phyloP scores from a whole-genome alignment of 2,113 vertebrate species.

The Petaurus breviceps region DNA sequence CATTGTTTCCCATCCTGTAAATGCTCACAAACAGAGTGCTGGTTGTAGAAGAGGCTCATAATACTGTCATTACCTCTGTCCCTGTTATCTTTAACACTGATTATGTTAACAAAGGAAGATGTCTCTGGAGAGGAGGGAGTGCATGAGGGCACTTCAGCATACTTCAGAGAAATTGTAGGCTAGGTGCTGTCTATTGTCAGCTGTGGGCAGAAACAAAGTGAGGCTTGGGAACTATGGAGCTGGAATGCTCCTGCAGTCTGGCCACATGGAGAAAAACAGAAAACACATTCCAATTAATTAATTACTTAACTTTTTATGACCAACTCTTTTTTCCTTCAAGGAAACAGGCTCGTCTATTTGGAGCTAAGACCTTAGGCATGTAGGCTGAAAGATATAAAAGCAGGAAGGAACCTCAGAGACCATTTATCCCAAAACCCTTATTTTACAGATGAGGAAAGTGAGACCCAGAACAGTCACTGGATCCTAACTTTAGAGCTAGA shows the following conservation, averaged over 20 bases:
- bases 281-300: background rate
- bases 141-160: background rate
- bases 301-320: background rate
- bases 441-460: background rate
- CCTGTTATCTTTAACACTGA: background rate
- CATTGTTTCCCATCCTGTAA: slow-evolving; percentile 56
- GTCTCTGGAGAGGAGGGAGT: fast-evolving
- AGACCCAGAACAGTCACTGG: background rate
- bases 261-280: background rate
- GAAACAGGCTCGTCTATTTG: background rate
- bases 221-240: background rate
- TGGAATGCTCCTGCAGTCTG: background rate
- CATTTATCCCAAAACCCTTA: background rate
- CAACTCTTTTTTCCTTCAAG: background rate
- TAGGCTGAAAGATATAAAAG: background rate
- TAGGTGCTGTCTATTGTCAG: background rate
- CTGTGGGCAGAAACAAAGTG: background rate
- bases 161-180: fast-evolving
- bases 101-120: background rate
- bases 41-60: background rate
- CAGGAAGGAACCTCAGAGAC: background rate
- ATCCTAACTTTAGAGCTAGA: background rate
- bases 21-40: slow-evolving; percentile 29
- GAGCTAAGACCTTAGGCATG: background rate
- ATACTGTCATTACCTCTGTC: background rate